These are phyloP conservation scores for Ganaspis brasiliensis DNA, from an alignment of 2,888 invertebrate species.

Conservation along the genomic window DNA sequence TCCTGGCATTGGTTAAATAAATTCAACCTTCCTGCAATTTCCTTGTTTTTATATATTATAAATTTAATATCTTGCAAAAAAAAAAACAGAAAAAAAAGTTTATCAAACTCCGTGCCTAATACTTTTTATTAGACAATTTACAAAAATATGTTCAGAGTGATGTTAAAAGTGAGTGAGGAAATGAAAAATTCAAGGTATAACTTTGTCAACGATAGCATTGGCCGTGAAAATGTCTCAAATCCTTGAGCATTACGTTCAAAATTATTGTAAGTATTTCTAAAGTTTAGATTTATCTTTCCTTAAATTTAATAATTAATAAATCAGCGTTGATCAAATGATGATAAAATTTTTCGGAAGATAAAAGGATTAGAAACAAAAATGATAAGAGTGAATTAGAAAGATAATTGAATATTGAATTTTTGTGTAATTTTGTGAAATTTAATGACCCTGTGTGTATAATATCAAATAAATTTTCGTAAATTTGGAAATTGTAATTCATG, in stretches of 20 bases:
- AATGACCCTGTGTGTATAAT: no score
- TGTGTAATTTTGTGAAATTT: no score
- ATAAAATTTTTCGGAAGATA: no score
- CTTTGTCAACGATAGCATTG: slow-evolving; percentile 28
- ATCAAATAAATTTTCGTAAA: no score
- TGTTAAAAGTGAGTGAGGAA: slow-evolving; percentile 19
- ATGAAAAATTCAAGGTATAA: slow-evolving; percentile 16
- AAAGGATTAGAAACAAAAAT: no score
- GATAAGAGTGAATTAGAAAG: no score
- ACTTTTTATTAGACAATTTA: background rate
- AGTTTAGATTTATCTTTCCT: background rate
- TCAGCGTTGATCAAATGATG: no score
- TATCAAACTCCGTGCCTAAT: background rate
- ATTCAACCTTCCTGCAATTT: slow-evolving; percentile 17
- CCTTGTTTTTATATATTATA: background rate
- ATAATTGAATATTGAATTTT: no score
- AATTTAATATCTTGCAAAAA: background rate
- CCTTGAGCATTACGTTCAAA: background rate
- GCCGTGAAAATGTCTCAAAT: slow-evolving; percentile 19
- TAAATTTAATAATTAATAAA: no score
- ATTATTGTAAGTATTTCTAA: background rate
- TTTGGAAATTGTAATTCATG: no score
- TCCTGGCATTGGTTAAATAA: slow-evolving; percentile 14
- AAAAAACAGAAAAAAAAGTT: background rate
- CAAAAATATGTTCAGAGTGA: slow-evolving; percentile 1